These are phyloP conservation scores for Percopsis omiscomaycus DNA, from an alignment of 2,797 vertebrate genomes.

Conservation along the genomic window DNA sequence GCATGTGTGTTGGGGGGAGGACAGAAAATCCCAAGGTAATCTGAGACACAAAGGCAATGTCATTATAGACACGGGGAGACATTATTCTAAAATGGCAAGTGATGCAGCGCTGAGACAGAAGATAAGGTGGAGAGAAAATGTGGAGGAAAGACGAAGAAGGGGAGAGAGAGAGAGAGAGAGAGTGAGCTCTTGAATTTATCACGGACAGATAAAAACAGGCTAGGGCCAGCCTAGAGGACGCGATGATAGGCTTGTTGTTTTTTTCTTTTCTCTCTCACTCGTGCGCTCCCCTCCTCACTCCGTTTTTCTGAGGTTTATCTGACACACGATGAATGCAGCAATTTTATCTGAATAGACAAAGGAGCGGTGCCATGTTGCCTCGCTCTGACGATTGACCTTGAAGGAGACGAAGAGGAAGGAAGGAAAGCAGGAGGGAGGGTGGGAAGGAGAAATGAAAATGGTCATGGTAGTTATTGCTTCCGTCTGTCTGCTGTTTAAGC, in stretches of 20 bases:
- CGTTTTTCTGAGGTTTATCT: slow-evolving; percentile 73
- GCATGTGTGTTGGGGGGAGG: slow-evolving; percentile 40
- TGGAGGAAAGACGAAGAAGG: slow-evolving; percentile 67
- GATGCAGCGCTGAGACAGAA: slow-evolving; percentile 78
- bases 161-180: slow-evolving; percentile 45
- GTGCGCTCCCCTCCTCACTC: slow-evolving; percentile 52
- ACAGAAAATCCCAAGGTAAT: slow-evolving; percentile 78
- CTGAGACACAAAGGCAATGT: slow-evolving; percentile 79
- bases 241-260: slow-evolving; percentile 62
- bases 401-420: slow-evolving; percentile 63
- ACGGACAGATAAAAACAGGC: slow-evolving; percentile 79
- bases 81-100: slow-evolving; percentile 82
- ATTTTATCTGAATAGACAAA: slow-evolving; percentile 83
- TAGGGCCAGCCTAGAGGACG: slow-evolving; percentile 68
- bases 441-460: slow-evolving; percentile 46
- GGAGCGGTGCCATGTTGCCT: slow-evolving; percentile 71
- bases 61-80: slow-evolving; percentile 80
- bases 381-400: slow-evolving; percentile 79
- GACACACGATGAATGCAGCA: slow-evolving; percentile 79
- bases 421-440: slow-evolving; percentile 23
- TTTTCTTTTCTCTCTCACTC: slow-evolving; percentile 14
- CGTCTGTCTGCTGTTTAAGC: slow-evolving; percentile 28
- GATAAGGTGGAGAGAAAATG: slow-evolving; percentile 82
- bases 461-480: slow-evolving; percentile 34
- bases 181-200: slow-evolving; percentile 80